Conservation (phyloP, 2,888 invertebrate genomes). For the Acleris literana region DNA sequence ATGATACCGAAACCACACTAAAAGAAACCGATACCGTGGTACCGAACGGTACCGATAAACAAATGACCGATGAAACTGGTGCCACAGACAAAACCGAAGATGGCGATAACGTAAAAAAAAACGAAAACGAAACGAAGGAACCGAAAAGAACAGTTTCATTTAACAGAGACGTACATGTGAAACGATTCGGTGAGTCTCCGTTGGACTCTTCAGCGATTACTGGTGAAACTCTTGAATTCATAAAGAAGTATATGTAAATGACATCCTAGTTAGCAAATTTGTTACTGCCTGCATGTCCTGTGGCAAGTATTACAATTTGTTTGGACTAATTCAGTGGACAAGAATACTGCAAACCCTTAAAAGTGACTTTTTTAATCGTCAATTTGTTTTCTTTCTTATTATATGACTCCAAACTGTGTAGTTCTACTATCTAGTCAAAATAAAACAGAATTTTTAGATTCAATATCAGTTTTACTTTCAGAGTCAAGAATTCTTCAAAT, state of each 20-base stretch:
- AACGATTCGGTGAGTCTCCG: slow-evolving; percentile 90
- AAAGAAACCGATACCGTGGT: slow-evolving; percentile 48
- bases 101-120: slow-evolving; percentile 63
- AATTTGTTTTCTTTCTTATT: no score
- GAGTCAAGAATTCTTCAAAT: no score
- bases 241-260: not conserved
- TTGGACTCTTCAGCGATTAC: slow-evolving; percentile 43
- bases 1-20: slow-evolving; percentile 68
- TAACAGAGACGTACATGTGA: slow-evolving; percentile 95
- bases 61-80: slow-evolving; percentile 77
- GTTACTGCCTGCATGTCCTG: not conserved
- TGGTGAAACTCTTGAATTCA: slow-evolving; percentile 42
- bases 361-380: no score
- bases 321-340: no score
- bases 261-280: not conserved
- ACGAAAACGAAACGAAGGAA: slow-evolving; percentile 68
- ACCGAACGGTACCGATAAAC: slow-evolving; percentile 61
- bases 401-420: no score
- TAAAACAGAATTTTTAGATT: no score
- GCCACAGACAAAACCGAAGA: slow-evolving; percentile 68
- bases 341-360: no score
- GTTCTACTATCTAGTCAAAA: no score
- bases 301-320: no score
- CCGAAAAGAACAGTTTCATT: slow-evolving; percentile 90
- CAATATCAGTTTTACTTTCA: no score